A percentile compares a stretch with the other conserved stretches of the same genome.
Conservation (phyloP, 2,888 invertebrate species). For the Cephus runcator region DNA sequence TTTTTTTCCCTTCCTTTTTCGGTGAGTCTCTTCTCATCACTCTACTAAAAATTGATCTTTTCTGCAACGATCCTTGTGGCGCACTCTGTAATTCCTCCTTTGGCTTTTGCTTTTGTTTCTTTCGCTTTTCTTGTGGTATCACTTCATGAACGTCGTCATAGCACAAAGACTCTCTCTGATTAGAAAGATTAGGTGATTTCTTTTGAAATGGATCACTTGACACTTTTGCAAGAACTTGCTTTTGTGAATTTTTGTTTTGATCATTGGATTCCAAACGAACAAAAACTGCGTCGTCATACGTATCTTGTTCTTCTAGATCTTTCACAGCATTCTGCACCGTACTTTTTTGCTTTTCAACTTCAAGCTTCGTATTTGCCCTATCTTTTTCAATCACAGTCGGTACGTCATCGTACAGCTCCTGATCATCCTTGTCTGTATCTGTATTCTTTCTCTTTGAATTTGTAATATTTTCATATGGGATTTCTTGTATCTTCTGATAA, state of each 20-base stretch:
- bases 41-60: slow-evolving; percentile 51
- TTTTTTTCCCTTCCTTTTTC: slow-evolving; percentile 30
- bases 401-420: slow-evolving; percentile 34
- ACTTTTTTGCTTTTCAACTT: not conserved
- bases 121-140: not conserved
- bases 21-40: slow-evolving; percentile 40
- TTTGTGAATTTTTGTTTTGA: not conserved
- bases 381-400: slow-evolving; percentile 12
- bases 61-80: slow-evolving; percentile 36
- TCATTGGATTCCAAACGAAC: not conserved
- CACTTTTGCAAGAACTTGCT: not conserved
- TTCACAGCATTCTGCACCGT: not conserved
- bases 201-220: not conserved
- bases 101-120: not conserved
- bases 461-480: slow-evolving; percentile 27
- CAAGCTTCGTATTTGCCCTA: not conserved
- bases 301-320: slow-evolving; percentile 1
- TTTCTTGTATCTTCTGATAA: slow-evolving; percentile 58
- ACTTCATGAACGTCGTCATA: slow-evolving; percentile 33
- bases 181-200: not conserved
- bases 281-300: slow-evolving; percentile 29
- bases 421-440: slow-evolving; percentile 8
- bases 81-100: not conserved
- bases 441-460: slow-evolving; percentile 29
- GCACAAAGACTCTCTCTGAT: not conserved